Base-by-base conservation (phyloP, 1,140 invertebrate species). In the Anoplolepis gracilipes region DNA sequence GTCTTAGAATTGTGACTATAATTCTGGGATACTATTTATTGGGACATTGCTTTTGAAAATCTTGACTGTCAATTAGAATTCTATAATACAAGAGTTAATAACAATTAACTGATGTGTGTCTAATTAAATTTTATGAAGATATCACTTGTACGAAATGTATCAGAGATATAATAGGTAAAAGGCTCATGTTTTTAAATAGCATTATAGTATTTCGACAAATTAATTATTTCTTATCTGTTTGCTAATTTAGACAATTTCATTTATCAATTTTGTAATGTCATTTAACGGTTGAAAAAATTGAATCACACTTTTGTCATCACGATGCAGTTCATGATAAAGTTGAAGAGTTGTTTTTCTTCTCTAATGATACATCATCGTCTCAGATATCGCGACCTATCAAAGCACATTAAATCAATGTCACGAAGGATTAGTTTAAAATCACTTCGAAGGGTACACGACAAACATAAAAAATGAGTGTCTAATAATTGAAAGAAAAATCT, bases 331-430 rank as follows among this genome's bases (percentile, higher is more conserved):
- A 13, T 19, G 36, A n/a, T 16, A 33, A n/a, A 33, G n/a, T 22
- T 16, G 22, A 59, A 25, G 28, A 2, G 10, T 11, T 33, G 13
- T 13, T 55, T 33, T 28, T 62, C 16, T 33, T 25, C 8, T 33
- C 28, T 49, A 84, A 76, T 46, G 36, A 59, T 70, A 70, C 33
- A 46, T 77, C 46, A 59, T 1, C 36, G 62, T 77, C 84, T 64
- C 19, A 78, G 55, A 85, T 85, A 77, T 13, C 62, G 28, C 53
- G 39, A 70, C 25, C 42, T 49, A 84, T 73, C 69, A 57, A 84
- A 6, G 25, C 67, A 42, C 28, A 69, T 84, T 84, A 84, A 39
- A 84, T 84, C 69, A 84, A 64, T 22, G 81, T 73, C 81, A 55
- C 19, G 4, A 46, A 36, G 59, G 7, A 84, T 84, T 84, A 72